A percentile compares a stretch with the other conserved stretches of the same genome.
These are phyloP conservation scores for Platichthys flesus DNA, from an alignment of 2,113 vertebrate genomes.

Conservation along the genomic window DNA sequence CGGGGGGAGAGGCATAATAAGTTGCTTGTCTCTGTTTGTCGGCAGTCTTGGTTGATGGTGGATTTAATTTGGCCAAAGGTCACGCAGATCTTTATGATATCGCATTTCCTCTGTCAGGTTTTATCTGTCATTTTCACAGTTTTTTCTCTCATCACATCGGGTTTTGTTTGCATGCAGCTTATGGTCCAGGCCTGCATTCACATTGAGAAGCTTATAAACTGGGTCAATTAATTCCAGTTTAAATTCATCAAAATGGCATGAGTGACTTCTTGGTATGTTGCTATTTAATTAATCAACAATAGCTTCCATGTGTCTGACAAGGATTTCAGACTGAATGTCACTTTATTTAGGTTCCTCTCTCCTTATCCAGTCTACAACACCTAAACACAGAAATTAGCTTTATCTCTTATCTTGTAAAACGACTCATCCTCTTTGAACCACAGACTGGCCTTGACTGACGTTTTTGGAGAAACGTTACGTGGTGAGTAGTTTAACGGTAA, in stretches of 20 bases:
- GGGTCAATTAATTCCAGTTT: background rate
- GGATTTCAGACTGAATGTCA: background rate
- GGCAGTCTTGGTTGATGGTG: slow-evolving; percentile 44
- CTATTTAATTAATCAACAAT: background rate
- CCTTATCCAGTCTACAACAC: background rate
- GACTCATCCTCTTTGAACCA: background rate
- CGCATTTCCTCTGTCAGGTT: slow-evolving; percentile 33
- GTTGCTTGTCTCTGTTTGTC: slow-evolving; percentile 69
- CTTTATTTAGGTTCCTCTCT: background rate
- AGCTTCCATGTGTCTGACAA: background rate
- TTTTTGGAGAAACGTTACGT: background rate
- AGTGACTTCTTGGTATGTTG: background rate
- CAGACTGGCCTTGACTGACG: background rate
- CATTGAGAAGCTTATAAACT: background rate
- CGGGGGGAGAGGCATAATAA: slow-evolving; percentile 52
- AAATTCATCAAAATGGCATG: background rate
- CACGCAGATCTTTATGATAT: slow-evolving; percentile 50
- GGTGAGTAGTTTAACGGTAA: background rate
- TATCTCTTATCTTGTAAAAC: background rate
- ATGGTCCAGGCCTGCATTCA: background rate
- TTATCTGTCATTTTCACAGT: background rate
- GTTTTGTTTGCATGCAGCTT: background rate
- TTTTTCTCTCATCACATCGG: background rate
- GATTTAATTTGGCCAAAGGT: slow-evolving; percentile 70
- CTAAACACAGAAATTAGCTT: background rate